These are phyloP conservation scores for Hormaphis cornu DNA, from an alignment of 1,140 invertebrate genomes.

Conservation along the genomic window DNA sequence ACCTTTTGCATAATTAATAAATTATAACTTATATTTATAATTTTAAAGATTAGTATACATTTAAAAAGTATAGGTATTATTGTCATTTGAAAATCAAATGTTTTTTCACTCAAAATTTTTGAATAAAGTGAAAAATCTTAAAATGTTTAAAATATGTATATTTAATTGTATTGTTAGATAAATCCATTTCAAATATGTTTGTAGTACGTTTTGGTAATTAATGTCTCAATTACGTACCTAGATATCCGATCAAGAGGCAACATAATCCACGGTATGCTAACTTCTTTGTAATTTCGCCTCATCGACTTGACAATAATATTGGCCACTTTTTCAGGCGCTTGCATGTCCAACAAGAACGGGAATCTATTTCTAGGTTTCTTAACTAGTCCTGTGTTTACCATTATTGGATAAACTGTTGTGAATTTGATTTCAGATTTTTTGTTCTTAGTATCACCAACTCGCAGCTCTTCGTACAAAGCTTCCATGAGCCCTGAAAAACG, in stretches of 20 bases:
- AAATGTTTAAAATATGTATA: too few species aligned
- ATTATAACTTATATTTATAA: too few species aligned
- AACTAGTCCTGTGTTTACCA: constrained; percentile 73
- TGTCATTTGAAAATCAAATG: too few species aligned
- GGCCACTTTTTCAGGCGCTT: constrained; percentile 55
- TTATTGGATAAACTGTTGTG: constrained; percentile 71
- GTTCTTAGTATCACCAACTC: constrained; percentile 43
- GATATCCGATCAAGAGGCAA: constrained; percentile 41
- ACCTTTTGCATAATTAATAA: too few species aligned
- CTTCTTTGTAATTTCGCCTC: constrained; percentile 47
- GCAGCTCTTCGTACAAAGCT: constrained; percentile 59
- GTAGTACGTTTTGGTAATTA: too few species aligned
- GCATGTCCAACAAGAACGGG: constrained; percentile 53
- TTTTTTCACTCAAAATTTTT: too few species aligned
- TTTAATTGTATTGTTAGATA: too few species aligned
- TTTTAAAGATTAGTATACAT: too few species aligned
- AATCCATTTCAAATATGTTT: too few species aligned
- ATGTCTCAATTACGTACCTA: constrained; percentile 41
- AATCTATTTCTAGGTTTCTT: constrained; percentile 65
- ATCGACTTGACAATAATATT: constrained; percentile 56
- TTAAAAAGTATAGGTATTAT: too few species aligned
- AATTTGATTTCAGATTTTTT: constrained; percentile 50
- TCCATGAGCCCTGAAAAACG: constrained; percentile 55
- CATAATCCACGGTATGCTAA: constrained; percentile 46
- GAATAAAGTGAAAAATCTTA: too few species aligned